Conservation (phyloP, 2,888 invertebrate species). For the Cephus spinipes region DNA sequence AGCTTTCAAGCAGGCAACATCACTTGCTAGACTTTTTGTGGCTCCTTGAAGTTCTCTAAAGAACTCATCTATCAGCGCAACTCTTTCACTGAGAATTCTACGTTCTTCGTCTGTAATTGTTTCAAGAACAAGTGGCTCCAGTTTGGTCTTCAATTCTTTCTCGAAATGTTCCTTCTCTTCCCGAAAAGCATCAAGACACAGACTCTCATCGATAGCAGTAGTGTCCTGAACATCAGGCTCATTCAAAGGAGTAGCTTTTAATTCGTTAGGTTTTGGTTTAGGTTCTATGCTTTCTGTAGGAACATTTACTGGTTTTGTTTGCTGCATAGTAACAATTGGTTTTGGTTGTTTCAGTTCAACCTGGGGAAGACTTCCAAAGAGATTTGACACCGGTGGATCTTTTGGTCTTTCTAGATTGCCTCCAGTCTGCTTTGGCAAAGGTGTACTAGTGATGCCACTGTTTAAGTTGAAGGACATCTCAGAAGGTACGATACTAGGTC, state of each 20-base stretch:
- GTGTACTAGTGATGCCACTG: constrained; percentile 51
- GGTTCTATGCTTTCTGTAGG: constrained; percentile 36
- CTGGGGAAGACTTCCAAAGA: constrained; percentile 38
- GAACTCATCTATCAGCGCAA: constrained; percentile 72
- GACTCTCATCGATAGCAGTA: constrained; percentile 41
- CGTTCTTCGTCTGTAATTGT: constrained; percentile 73
- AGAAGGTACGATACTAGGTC: constrained; percentile 31
- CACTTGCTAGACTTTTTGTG: constrained; percentile 71
- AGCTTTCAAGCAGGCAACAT: constrained; percentile 71
- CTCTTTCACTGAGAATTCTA: constrained; percentile 67
- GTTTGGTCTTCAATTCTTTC: constrained; percentile 51
- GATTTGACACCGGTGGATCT: constrained; percentile 26
- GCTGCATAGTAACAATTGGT: constrained; percentile 8
- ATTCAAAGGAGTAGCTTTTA: constrained; percentile 31
- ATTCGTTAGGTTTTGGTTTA: constrained; percentile 24
- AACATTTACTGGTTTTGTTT: constrained; percentile 11
- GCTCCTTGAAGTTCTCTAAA: constrained; percentile 74
- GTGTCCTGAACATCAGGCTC: constrained; percentile 38
- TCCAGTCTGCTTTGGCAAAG: constrained; percentile 41
- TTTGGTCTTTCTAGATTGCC: constrained; percentile 29
- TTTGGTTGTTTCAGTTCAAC: constrained; percentile 31
- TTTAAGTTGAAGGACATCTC: constrained; percentile 50
- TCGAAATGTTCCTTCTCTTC: constrained; percentile 58
- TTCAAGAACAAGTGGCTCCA: constrained; percentile 58
- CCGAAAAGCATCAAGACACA: constrained; percentile 51